A percentile compares a stretch with the other conserved stretches of the same genome.
Evolutionary conservation across 2,888 invertebrate species (phyloP).

Genomic region (Leptinotarsa peninsularis): DNA sequence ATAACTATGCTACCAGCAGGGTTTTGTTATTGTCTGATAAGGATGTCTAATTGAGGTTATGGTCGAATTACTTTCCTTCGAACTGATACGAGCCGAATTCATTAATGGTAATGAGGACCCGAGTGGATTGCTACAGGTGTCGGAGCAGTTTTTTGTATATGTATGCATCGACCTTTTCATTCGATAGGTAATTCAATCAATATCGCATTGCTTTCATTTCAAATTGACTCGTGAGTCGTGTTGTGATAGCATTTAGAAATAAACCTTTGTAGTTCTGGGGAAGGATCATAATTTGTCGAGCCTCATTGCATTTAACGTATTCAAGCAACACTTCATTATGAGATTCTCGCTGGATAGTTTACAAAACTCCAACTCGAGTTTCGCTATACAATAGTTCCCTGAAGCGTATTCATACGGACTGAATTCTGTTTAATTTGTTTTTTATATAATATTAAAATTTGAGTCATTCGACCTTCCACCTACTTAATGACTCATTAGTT

Average conservation of each 20-base stretch:
- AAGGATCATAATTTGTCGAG: neutral
- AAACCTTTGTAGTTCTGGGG: neutral
- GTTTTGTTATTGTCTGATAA: conserved; percentile 35
- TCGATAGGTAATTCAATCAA: neutral
- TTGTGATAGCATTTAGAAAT: neutral
- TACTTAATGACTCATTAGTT: no score
- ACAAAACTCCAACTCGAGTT: no score
- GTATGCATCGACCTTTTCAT: neutral
- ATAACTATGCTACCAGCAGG: conserved; percentile 35
- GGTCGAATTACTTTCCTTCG: conserved; percentile 28
- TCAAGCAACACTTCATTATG: no score
- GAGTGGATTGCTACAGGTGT: conserved; percentile 2
- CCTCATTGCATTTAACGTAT: no score
- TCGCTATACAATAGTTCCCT: no score
- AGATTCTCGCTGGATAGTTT: no score
- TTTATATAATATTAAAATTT: no score
- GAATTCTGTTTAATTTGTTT: no score
- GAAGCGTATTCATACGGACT: no score
- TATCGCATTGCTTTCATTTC: neutral
- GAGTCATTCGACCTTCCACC: no score
- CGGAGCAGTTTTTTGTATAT: neutral
- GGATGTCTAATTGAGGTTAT: conserved; percentile 40
- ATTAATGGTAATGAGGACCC: conserved; percentile 16
- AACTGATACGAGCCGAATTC: conserved; percentile 17
- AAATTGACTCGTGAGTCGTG: neutral